Conservation (phyloP, 2,888 invertebrate species). For the Salticus scenicus region DNA sequence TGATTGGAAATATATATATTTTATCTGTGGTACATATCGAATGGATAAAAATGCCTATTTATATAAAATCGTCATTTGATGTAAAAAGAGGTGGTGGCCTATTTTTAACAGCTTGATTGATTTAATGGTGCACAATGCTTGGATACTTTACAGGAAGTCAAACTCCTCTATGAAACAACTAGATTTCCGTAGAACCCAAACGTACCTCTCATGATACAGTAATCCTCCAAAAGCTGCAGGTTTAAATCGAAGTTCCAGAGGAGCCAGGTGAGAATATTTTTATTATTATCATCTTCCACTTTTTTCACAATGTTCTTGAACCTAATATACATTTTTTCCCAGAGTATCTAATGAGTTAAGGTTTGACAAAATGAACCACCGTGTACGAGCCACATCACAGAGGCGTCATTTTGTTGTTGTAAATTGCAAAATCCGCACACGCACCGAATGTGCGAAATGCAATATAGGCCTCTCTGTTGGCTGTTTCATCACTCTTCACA, state of each 20-base stretch:
- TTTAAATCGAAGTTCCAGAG: background rate
- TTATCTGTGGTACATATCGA: background rate
- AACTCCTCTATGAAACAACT: conserved; percentile 1
- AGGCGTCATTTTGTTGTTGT: background rate
- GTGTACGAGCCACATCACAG: background rate
- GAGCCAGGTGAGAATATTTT: conserved; percentile 3
- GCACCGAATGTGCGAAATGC: background rate
- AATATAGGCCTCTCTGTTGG: conserved; percentile 1
- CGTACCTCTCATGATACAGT: conserved; percentile 3
- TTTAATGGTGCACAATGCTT: conserved; percentile 12
- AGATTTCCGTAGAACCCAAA: conserved; percentile 13
- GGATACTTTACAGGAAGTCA: conserved; percentile 7
- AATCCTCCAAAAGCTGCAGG: conserved; percentile 2
- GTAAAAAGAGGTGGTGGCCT: conserved; percentile 2
- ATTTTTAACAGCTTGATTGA: background rate
- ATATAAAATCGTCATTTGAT: background rate
- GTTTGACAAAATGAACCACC: background rate
- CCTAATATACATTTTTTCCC: conserved; percentile 1
- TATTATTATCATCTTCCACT: background rate
- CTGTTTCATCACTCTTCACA: conserved; percentile 10
- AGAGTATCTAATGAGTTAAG: background rate
- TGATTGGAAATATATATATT: background rate
- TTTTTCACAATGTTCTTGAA: background rate
- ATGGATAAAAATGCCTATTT: conserved; percentile 10
- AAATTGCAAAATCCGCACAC: background rate